Base-by-base conservation (phyloP, 2,797 vertebrate genomes). In the Adelosebastes latens region DNA sequence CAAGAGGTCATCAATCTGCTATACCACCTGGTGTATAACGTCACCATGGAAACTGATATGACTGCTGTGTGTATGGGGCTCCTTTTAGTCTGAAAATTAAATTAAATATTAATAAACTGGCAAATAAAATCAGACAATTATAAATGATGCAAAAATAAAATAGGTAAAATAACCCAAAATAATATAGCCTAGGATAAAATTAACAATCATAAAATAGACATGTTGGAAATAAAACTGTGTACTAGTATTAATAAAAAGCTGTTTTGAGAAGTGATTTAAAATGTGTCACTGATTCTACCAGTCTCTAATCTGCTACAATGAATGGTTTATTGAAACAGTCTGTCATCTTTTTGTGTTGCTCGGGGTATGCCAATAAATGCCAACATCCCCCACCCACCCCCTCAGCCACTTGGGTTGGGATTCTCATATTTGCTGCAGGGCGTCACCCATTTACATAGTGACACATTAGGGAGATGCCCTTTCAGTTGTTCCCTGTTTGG, bases 381-480 rank as follows among this genome's bases (percentile, higher is more conserved):
- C 34, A 61, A 25, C 68, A 62, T 81, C 29, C 18, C 13, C 68
- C 61, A 2, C 20, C 2, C 4, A 1, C 8, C 9, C 3, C 16
- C 42, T 71, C 64, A 18, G 39, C 20, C 66, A 34, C 32, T 75
- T 42, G 36, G 62, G 24, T 20, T 68, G 39, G n/a, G 55, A 65
- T 49, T 67, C 63, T 84, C n/a, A 62, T 83, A 70, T 82, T 80
- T 83, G 75, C 81, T 86, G 73, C 79, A 81, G 72, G 78, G 77
- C 49, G 34, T 83, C 71, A n/a, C 9, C 65, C 74, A 80, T 86
- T 92, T 79, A 79, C 80, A 83, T 77, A 75, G 82, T 25, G 10
- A 24, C 46, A 87, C 87, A 65, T 83, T 68, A 77, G 87, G 77
- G 89, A 88, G 75, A 68, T 90, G 79, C 75, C 88, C 89, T 89